Evolutionary conservation across 2,797 vertebrate species (phyloP), one percentile per base, ranked within the genome.

Genomic region (Sebastiscus albofasciatus): DNA sequence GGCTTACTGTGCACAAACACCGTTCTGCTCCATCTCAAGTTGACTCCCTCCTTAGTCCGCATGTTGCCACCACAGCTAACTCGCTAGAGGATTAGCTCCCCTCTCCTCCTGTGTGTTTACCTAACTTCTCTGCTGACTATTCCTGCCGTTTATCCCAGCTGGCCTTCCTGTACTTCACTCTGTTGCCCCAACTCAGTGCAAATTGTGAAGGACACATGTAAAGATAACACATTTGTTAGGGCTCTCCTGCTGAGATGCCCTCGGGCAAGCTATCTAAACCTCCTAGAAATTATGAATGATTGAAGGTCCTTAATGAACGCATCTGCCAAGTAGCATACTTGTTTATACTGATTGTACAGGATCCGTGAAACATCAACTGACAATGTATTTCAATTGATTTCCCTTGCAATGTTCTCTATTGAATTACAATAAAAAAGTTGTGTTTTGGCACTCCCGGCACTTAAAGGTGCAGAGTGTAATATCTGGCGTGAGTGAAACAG

Each of bases 61-160:
- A 42, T 83, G 75, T 73, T 14, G 24, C 56, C 14, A 62, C 55
- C 31, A 54, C 42, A 60, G 62, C 68, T 68, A 85, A 83, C 67
- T 76, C 14, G 3, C 67, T 10, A 26, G 75, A 83, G 78, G 84
- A 91, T 92, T 89, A 86, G 31, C 68, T 61, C 22, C 56, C 16
- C 36, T 71, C 72, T 66, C 36, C 56, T 33, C 1, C 3, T 39
- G 60, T 72, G 33, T 89, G 80, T 87, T 84, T 88, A 69, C 79
- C 58, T 26, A 80, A 84, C 79, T 75, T 82, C 76, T 85, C 34
- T 18, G 4, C 73, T 67, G 66, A 73, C 75, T 84, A 72, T 26
- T 76, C 33, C 55, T 56, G 13, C 42, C 5, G 18, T 82, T 68
- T 82, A 74, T 72, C 16, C 18, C 20, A 67, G 20, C 70, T 60